Evolutionary conservation across 1,140 invertebrate genomes (phyloP), one percentile per base, ranked within the genome.

Genomic region (Grapholita molesta): DNA sequence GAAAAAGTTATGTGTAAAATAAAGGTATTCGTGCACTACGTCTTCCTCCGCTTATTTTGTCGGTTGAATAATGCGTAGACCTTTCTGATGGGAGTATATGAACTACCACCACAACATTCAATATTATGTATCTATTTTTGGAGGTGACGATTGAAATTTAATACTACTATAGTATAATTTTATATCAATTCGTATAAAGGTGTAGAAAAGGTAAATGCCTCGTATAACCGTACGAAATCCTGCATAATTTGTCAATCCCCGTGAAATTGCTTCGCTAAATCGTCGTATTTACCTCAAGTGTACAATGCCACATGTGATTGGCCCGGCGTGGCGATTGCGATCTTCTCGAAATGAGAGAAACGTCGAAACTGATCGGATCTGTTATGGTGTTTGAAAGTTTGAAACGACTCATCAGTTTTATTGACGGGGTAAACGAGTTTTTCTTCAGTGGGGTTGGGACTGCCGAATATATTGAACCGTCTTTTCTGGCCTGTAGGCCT

Each of bases 191-290:
- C 42, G 18, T 21, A 48, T 48, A 18, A 15, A 48, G 42, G 42
- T 48, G 18, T n/a, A 32, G n/a, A 61, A 61, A 61, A 15, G 55
- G 55, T 61, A 32, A 32, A 61, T 6, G 24, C 25, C 2, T 30
- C 55, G 8, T 25, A 30, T 61, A 15, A 61, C 18, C 55, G 55
- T 12, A 12, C n/a, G 12, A 6, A 28, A 7, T 12, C 55, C 55
- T 61, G 55, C 55, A 61, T 61, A 61, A 61, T 61, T 15, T 28
- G 25, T 4, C 55, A 61, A 28, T 61, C 28, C 28, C 55, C 18
- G n/a, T 25, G 24, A 8, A 61, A 61, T 61, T 61, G 55, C 55
- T 15, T 21, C 3, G 55, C 25, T 25, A 61, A 61, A 61, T 61
- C 25, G 55, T 0, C 21, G 55, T 11, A 30, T 32, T 30, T 61